Evolutionary conservation across 2,113 vertebrate species (phyloP), one percentile per base, ranked within the genome.

Genomic region (Ellobius talpinus): DNA sequence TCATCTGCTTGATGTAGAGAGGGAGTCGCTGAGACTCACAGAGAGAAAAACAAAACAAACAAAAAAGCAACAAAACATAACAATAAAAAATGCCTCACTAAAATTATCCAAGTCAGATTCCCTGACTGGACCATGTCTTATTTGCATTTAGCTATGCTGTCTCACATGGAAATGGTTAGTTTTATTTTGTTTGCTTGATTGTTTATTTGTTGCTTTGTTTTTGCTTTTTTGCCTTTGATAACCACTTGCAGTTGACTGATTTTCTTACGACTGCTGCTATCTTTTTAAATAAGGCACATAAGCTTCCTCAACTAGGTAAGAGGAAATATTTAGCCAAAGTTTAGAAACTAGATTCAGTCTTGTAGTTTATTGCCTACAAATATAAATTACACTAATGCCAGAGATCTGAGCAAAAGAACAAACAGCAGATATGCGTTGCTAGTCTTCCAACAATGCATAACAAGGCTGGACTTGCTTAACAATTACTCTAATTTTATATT

Each of bases 311-410:
- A 55, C 47, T 90, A 95, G 29, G n/a, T 91, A 97, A 95, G 90
- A 58, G 96, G 94, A 98, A 98, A 93, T 95, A 87, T 97, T 93
- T 94, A 97, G 45, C 77, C 65, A 72, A 85, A 58, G 50, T 45
- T 97, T 98, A 97, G 93, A 97, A 97, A 90, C 68, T 93, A 97
- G 33, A 81, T 82, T 94, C 96, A 97, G 14, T 89, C 82, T 97
- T 98, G n/a, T 94, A 96, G 97, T 98, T 98, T 97, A 95, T 96
- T 91, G 31, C 81, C 89, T 97, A 73, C 36, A 82, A 93, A 90
- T 95, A 96, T 95, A 97, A 96, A 97, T 97, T 73, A 97, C 33
- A 14, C 65, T 45, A 70, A 61, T 1, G 2, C 96, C 94, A 97
- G 86, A 95, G 63, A 97, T 86, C 42, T 93, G 94, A 96, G 89